Conservation (phyloP, 2,113 vertebrate genomes). For the Brachypodius melanocephalos region DNA sequence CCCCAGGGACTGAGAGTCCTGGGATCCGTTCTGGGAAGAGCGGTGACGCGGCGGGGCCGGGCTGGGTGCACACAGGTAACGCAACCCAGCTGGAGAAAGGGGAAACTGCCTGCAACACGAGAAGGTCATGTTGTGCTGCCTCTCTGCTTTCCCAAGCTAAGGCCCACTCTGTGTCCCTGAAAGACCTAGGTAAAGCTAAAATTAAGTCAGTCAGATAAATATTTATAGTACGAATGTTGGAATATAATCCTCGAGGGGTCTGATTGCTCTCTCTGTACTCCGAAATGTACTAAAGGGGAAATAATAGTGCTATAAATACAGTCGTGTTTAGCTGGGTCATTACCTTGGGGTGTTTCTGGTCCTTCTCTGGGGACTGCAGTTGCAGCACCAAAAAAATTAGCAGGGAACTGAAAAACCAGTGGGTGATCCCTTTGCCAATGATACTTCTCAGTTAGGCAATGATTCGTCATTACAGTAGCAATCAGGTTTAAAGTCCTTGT, state of each 20-base stretch:
- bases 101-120: conserved; percentile 15
- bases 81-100: background rate
- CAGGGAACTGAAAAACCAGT: background rate
- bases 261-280: background rate
- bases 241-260: conserved; percentile 24
- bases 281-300: background rate
- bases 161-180: background rate
- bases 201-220: conserved; percentile 39
- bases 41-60: background rate
- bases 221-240: conserved; percentile 41
- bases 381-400: background rate
- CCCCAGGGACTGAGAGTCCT: background rate
- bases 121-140: conserved; percentile 53
- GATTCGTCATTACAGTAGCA: background rate
- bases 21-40: background rate
- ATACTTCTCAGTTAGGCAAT: background rate
- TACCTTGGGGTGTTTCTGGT: conserved; percentile 15
- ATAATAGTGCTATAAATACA: conserved; percentile 42
- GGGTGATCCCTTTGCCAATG: background rate
- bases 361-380: background rate
- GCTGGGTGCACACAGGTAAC: background rate
- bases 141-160: conserved; percentile 29
- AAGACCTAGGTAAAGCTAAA: conserved; percentile 46
- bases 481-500: background rate
- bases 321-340: background rate